phyloP scores from a whole-genome alignment of 2,888 invertebrate genomes.

The Seira musarum region DNA sequence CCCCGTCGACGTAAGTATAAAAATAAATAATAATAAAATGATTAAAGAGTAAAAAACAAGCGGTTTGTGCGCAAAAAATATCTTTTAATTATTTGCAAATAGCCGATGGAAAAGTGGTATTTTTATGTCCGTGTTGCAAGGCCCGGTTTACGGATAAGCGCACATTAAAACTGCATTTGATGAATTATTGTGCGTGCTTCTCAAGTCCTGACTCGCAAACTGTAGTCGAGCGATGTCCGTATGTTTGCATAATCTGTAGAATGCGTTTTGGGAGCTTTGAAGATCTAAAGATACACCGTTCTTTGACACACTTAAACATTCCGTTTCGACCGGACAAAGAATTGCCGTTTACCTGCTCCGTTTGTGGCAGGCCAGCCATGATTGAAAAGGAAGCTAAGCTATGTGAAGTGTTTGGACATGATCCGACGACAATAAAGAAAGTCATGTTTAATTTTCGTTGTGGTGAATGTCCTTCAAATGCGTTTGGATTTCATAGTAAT shows the following conservation, averaged over 20 bases:
- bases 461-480: background rate
- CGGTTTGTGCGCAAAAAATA: no score
- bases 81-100: no score
- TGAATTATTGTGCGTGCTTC: background rate
- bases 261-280: background rate
- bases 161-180: background rate
- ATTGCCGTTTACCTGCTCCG: background rate
- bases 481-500: constrained; percentile 5
- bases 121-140: background rate
- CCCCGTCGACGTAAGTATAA: no score
- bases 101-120: background rate
- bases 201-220: background rate
- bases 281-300: background rate
- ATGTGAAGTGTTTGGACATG: constrained; percentile 9
- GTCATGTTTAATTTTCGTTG: background rate
- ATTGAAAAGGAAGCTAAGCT: constrained; percentile 5
- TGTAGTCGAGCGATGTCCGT: background rate
- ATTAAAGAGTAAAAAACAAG: no score
- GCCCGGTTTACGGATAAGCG: background rate
- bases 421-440: background rate
- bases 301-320: background rate
- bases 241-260: background rate
- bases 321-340: background rate
- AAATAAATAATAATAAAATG: no score
- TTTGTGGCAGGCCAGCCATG: background rate